Evolutionary conservation across 2,888 invertebrate species (phyloP).

Genomic region (Alloscopus bannaensis): DNA sequence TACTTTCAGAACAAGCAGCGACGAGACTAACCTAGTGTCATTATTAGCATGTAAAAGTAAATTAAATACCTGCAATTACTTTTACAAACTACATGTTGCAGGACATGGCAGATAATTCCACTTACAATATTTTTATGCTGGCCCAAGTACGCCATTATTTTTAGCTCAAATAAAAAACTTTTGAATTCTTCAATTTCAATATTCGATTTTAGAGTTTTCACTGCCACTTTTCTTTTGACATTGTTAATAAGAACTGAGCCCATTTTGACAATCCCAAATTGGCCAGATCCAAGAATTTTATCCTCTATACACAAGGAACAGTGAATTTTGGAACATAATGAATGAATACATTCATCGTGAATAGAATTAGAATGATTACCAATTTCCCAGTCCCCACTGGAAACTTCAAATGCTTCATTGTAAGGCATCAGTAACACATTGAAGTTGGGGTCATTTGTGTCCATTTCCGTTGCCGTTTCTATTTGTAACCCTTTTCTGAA

Average conservation of each 20-base stretch:
- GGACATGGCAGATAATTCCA: too few relatives aligned
- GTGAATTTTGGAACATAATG: not conserved
- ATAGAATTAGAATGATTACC: constrained; percentile 42
- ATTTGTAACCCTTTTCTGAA: constrained; percentile 57
- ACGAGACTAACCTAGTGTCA: constrained; percentile 60
- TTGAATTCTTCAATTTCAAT: constrained; percentile 67
- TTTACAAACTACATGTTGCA: too few relatives aligned
- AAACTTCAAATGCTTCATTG: constrained; percentile 58
- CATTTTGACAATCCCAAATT: constrained; percentile 63
- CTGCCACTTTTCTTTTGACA: constrained; percentile 48
- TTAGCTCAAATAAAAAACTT: constrained; percentile 64
- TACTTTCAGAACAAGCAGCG: constrained; percentile 61
- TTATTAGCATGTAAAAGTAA: too few relatives aligned
- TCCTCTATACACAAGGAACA: too few relatives aligned
- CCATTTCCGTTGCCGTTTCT: not conserved
- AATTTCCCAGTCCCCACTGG: constrained; percentile 53
- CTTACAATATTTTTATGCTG: constrained; percentile 63
- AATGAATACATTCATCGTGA: too few relatives aligned
- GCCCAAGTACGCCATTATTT: constrained; percentile 65
- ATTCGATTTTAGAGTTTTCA: constrained; percentile 59
- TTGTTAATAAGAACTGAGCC: constrained; percentile 39
- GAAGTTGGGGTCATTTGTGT: constrained; percentile 44
- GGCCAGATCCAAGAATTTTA: constrained; percentile 62
- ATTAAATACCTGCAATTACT: too few relatives aligned
- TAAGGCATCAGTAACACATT: constrained; percentile 57